Base-by-base conservation (phyloP, 2,888 invertebrate species). In the Arenicola marina region DNA sequence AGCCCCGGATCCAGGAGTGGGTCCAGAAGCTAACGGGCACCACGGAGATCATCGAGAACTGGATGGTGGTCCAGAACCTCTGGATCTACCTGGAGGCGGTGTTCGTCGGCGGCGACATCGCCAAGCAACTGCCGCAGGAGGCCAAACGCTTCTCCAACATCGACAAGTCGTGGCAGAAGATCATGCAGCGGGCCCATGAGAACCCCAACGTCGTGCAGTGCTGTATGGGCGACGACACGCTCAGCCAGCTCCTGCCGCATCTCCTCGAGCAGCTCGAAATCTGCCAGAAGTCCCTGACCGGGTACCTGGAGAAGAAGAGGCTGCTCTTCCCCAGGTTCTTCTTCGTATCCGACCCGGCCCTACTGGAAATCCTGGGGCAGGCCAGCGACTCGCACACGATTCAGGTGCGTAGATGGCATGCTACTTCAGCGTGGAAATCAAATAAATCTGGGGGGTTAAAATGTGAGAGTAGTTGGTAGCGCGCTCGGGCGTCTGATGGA, bases 41-140 rank as follows among this genome's bases (percentile, higher is more conserved):
- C 0, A 96, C 96, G 82, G 97, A 97, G 84, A 95, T 97, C 75
- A 86, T 97, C 62, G 97, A 97, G 83, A 88, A 95, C 65, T 97
- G 97, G 97, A 86, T 97, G n/a, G 86, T 95, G 2, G 97, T 97
- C 0, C 97, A 97, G 84, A 97, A 97, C 81, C 92, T 97, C 90
- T 97, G 97, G 97, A 96, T 97, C 1, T 97, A 97, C 79, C 86
- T 97, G 38, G 97, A 97, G 83, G 97, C 97, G 0, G 97, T 97
- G 0, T 97, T 97, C 82, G 96, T 97, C 0, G 97, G 97, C 4
- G 97, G 97, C 65, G 97, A 97, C 80, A 97, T 97, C 75, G 97
- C 97, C 31, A 97, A 96, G 78, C 97, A 97, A 78, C 84, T 97
- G 58, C 97, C 97, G 0, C 83, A 83, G 78, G 82, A 82, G 75